phyloP scores from a whole-genome alignment of 2,888 invertebrate genomes.

The Limnephilus rhombicus region DNA sequence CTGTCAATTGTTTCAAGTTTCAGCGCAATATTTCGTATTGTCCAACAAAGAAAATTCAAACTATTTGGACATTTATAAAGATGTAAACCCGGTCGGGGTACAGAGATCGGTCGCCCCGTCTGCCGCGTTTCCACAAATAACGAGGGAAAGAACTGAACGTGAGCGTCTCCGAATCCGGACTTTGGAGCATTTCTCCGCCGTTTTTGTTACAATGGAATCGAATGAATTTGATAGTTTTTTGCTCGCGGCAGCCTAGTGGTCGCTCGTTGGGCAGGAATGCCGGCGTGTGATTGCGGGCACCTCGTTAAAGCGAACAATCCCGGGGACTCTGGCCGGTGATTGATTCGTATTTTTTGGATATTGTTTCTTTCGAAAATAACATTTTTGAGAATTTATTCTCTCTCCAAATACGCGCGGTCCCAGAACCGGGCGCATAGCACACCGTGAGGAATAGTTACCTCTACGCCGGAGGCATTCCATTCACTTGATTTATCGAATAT shows the following conservation, averaged over 20 bases:
- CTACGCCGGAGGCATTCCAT: constrained; percentile 29
- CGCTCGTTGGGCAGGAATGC: constrained; percentile 57
- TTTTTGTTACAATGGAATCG: constrained; percentile 60
- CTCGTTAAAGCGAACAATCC: constrained; percentile 62
- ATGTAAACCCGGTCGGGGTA: constrained; percentile 45
- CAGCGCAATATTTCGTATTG: not conserved
- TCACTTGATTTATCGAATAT: constrained; percentile 43
- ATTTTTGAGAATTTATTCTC: constrained; percentile 54
- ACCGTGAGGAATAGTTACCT: not conserved
- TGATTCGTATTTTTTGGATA: constrained; percentile 62
- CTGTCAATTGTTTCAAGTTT: not conserved
- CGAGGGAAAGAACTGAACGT: constrained; percentile 59
- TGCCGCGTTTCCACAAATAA: constrained; percentile 52
- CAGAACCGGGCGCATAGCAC: not conserved
- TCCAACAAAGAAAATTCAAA: constrained; percentile 19
- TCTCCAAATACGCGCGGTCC: constrained; percentile 18
- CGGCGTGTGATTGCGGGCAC: constrained; percentile 65
- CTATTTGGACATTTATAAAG: constrained; percentile 51
- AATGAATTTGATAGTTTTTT: constrained; percentile 65
- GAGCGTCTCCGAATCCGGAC: constrained; percentile 58
- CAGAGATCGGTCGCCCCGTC: constrained; percentile 44
- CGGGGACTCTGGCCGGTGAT: constrained; percentile 56
- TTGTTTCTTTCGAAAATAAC: constrained; percentile 51
- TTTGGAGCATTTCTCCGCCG: constrained; percentile 48
- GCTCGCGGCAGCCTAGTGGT: constrained; percentile 50